Conservation (phyloP, 1,140 invertebrate species). For the Prorops nasuta region DNA sequence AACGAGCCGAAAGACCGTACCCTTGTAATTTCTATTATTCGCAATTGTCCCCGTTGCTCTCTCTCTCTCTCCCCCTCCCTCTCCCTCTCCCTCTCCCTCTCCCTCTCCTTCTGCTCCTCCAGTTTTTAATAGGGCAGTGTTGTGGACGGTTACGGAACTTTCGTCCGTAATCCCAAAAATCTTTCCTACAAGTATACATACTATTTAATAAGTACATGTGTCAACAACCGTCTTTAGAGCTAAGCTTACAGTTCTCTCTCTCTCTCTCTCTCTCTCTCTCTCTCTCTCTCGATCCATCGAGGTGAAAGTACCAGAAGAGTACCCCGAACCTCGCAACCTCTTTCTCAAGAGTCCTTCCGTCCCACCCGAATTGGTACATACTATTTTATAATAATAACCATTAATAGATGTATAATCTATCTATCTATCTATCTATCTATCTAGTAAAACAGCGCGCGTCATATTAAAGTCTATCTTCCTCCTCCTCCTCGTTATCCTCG, state of each 20-base stretch:
- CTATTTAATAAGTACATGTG: constrained; percentile 52
- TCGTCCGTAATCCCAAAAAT: constrained; percentile 50
- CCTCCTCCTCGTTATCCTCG: constrained; percentile 77
- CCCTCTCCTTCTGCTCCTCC: not conserved
- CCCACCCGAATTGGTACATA: constrained; percentile 10
- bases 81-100: not conserved
- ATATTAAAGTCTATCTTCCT: constrained; percentile 75
- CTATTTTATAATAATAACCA: constrained; percentile 41
- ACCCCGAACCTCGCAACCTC: not conserved
- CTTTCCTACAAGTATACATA: constrained; percentile 50
- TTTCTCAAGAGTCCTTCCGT: not conserved
- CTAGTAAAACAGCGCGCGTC: constrained; percentile 47
- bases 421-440: constrained; percentile 29
- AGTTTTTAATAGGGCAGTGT: constrained; percentile 46
- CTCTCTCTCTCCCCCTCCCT: not conserved
- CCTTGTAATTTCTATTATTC: too few relatives aligned
- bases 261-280: not conserved
- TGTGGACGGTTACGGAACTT: constrained; percentile 51
- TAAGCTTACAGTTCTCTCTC: constrained; percentile 36
- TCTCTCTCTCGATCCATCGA: too few relatives aligned
- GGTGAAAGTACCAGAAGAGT: not conserved
- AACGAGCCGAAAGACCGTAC: too few relatives aligned
- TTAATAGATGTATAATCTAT: constrained; percentile 48
- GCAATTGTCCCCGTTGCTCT: too few relatives aligned
- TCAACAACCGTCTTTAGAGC: constrained; percentile 51